These are phyloP conservation scores for Cairina moschata DNA, from an alignment of 2,113 vertebrate genomes.

Conservation along the genomic window DNA sequence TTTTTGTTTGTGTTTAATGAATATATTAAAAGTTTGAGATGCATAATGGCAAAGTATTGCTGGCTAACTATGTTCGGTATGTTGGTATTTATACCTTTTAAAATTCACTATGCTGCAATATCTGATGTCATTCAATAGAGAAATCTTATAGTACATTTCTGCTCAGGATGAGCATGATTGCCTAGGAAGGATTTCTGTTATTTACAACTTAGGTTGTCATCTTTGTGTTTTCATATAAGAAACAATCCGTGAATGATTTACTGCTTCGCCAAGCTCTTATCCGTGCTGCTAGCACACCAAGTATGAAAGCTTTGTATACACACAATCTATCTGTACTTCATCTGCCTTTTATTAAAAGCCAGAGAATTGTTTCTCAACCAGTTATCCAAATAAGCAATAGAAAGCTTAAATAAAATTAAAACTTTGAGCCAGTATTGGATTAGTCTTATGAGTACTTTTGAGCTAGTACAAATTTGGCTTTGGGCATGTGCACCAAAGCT, in stretches of 20 bases:
- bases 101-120: neutral
- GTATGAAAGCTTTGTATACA: neutral
- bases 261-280: neutral
- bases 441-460: neutral
- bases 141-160: neutral
- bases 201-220: neutral
- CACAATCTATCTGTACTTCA: neutral
- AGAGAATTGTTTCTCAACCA: neutral
- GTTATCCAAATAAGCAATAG: neutral
- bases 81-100: neutral
- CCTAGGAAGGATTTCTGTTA: neutral
- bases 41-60: neutral
- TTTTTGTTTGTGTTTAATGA: neutral
- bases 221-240: neutral
- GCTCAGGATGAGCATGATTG: neutral
- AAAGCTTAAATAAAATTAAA: neutral
- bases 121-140: neutral
- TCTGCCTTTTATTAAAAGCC: neutral
- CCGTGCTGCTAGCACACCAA: accelerated
- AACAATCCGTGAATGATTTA: neutral
- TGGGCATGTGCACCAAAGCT: neutral
- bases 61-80: neutral
- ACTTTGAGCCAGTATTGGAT: neutral
- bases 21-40: neutral
- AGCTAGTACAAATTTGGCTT: neutral